These are phyloP conservation scores for Siphamia tubifer DNA, from an alignment of 2,113 vertebrate species.

Conservation along the genomic window DNA sequence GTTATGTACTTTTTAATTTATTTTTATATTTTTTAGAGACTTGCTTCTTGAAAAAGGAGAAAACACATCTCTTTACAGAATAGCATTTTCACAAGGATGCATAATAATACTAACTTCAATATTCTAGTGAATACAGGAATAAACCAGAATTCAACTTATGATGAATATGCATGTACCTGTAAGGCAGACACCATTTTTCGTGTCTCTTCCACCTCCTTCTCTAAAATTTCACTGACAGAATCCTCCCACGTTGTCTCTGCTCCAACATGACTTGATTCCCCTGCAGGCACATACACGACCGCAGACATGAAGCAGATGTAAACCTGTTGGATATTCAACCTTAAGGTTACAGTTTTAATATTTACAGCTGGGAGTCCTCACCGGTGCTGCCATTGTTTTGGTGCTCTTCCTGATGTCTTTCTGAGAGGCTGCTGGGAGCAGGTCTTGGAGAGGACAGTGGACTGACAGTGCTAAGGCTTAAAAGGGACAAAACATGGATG, in stretches of 20 bases:
- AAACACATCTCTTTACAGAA: too few relatives aligned
- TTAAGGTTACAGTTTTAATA: not conserved
- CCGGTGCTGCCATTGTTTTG: conserved; percentile 75
- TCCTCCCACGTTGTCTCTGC: conserved; percentile 80
- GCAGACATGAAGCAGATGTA: not conserved
- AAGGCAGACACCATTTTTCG: conserved; percentile 94
- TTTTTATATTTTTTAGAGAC: too few relatives aligned
- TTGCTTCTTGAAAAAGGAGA: too few relatives aligned
- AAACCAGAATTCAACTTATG: too few relatives aligned
- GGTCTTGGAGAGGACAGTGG: conserved; percentile 85
- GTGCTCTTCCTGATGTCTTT: conserved; percentile 74
- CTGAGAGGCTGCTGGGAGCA: conserved; percentile 73
- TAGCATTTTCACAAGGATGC: too few relatives aligned
- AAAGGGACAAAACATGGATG: conserved; percentile 13
- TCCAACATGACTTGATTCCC: conserved; percentile 17
- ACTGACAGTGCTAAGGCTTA: conserved; percentile 87
- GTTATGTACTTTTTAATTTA: too few relatives aligned
- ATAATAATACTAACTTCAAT: not conserved
- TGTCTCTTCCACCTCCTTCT: conserved; percentile 94
- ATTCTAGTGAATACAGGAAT: not conserved
- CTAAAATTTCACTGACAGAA: conserved; percentile 87
- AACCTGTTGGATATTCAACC: not conserved
- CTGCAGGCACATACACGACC: not conserved
- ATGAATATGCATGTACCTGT: conserved; percentile 63
- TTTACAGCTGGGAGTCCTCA: conserved; percentile 41